Evolutionary conservation across 2,888 invertebrate species (phyloP), one percentile per base, ranked within the genome.

Genomic region (Idaea biselata): DNA sequence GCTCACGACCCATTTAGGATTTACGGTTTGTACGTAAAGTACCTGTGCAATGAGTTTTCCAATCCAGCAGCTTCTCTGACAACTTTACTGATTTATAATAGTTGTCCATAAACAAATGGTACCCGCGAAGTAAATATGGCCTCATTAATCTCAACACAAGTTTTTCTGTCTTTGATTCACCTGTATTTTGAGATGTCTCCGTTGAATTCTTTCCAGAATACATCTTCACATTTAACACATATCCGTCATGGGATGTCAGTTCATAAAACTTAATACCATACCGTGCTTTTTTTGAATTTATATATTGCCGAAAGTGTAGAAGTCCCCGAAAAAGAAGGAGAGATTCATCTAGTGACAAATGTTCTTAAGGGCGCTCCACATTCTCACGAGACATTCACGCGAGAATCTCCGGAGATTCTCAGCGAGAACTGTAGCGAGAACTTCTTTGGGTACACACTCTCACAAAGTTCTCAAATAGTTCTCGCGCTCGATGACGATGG

Each of bases 21-120:
- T 59, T 67, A 0, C 53, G 16, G 17, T 67, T 53, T 58, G 60
- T 64, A 25, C 60, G 58, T 25, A 70, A 57, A 7, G 61, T 66
- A 25, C 66, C 67, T 4, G 70, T 66, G 56, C 67, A 71, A 57
- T 70, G 67, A 0, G 65, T 71, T n/a, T 66, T 53, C 1, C n/a
- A 7, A 2, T 69, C 17, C 16, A 72, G 58, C 25, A 70, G 56
- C 3, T 55, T 18, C 0, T 54, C 8, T 6, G 71, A 67, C 17
- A 69, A 56, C 16, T 58, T 58, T 16, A 57, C 58, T 1, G 65
- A 65, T 31, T 63, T 69, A 18, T 67, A 71, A 56, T 60, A 65
- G 31, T 63, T 68, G 16, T 67, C 69, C 71, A 69, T 65, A 54
- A 63, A 72, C 0, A 72, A 17, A 0, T 59, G 44, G 31, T 68